Evolutionary conservation across 2,888 invertebrate genomes (phyloP).

Genomic region (Tribolium freemani): DNA sequence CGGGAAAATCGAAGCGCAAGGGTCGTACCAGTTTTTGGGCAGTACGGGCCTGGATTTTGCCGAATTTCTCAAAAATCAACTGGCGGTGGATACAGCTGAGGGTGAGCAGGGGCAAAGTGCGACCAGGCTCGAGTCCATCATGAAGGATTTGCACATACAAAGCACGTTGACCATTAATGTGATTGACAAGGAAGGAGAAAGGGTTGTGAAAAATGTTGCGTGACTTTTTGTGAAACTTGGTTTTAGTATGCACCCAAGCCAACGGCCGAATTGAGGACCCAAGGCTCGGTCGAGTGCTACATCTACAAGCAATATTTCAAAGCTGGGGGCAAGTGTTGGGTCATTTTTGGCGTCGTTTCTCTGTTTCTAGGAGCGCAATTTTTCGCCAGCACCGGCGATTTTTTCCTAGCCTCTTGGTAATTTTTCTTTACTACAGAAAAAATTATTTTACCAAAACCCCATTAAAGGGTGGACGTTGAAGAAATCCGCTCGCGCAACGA

Average conservation of each 20-base stretch:
- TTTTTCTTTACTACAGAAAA: too few species aligned
- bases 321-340: slow-evolving; percentile 71
- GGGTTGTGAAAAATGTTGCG: slow-evolving; percentile 37
- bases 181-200: slow-evolving; percentile 56
- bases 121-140: slow-evolving; percentile 31
- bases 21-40: slow-evolving; percentile 65
- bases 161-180: slow-evolving; percentile 42
- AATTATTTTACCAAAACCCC: too few species aligned
- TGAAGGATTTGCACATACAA: slow-evolving; percentile 40
- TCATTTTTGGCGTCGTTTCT: slow-evolving; percentile 69
- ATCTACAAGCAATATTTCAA: slow-evolving; percentile 72
- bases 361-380: slow-evolving; percentile 72
- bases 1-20: slow-evolving; percentile 67
- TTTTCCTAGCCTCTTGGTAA: slow-evolving; percentile 62
- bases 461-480: slow-evolving; percentile 56
- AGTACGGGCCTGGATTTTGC: slow-evolving; percentile 70
- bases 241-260: slow-evolving; percentile 64
- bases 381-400: slow-evolving; percentile 64
- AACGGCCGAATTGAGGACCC: slow-evolving; percentile 70
- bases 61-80: slow-evolving; percentile 49
- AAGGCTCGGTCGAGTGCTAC: slow-evolving; percentile 69
- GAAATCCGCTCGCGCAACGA: slow-evolving; percentile 45
- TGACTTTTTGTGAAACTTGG: slow-evolving; percentile 1
- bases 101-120: not conserved
- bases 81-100: slow-evolving; percentile 6